Percentiles rank a stretch among this genome's conserved stretches.
These are phyloP conservation scores for Kradibia gibbosae DNA, from an alignment of 1,140 invertebrate species.

Conservation along the genomic window DNA sequence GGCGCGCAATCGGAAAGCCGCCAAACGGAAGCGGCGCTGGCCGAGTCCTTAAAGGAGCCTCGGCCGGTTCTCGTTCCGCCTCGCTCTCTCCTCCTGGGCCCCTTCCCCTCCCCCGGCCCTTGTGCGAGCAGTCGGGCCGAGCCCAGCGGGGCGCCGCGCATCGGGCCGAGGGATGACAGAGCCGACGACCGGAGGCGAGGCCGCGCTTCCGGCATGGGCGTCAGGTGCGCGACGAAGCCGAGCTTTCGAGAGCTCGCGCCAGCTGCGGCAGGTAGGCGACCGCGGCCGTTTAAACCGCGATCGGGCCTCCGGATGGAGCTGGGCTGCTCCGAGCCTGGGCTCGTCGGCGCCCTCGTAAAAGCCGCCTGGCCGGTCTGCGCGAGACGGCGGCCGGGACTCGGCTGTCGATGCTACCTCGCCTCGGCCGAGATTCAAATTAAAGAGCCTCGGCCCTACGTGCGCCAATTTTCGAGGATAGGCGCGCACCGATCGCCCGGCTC, in stretches of 20 bases:
- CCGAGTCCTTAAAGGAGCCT: too few species aligned
- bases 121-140: too few species aligned
- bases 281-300: neutral
- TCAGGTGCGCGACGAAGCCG: conserved; percentile 22
- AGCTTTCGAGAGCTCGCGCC: neutral
- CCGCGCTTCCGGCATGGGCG: neutral
- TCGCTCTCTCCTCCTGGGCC: too few species aligned
- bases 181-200: neutral
- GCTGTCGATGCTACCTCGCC: too few species aligned
- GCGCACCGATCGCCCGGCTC: neutral
- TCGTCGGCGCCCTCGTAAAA: too few species aligned
- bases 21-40: neutral
- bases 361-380: neutral
- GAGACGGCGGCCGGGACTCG: neutral
- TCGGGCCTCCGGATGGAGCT: too few species aligned
- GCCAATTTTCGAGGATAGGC: neutral
- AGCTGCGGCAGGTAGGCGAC: too few species aligned
- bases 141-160: neutral
- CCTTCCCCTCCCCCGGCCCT: too few species aligned
- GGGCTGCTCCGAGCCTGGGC: too few species aligned
- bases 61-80: too few species aligned
- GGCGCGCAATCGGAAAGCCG: neutral
- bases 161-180: neutral
- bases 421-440: neutral
- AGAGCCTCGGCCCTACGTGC: neutral